These are phyloP conservation scores for Drosophila affinis DNA, from an alignment of 2,888 invertebrate species.

Conservation along the genomic window DNA sequence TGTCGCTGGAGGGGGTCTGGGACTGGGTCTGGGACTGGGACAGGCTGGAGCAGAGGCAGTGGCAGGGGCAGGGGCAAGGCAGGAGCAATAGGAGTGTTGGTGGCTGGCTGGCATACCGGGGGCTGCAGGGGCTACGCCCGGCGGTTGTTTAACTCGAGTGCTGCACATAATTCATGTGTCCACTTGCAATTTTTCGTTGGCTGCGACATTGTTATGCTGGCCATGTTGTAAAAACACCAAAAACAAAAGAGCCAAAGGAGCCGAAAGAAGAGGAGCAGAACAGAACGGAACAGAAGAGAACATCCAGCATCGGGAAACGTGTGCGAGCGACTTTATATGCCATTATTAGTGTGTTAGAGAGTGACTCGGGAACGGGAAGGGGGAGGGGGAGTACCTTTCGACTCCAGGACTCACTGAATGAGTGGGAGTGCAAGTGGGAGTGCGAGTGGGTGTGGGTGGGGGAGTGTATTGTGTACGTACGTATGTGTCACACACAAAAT, in stretches of 20 bases:
- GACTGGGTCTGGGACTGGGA: background rate
- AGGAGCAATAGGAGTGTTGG: constrained; percentile 15
- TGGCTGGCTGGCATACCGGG: no score
- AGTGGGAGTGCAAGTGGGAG: constrained; percentile 1
- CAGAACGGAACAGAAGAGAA: background rate
- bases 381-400: no score
- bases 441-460: background rate
- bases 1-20: constrained; percentile 24
- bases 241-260: constrained; percentile 61
- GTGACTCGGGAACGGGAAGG: constrained; percentile 2
- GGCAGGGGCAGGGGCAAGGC: constrained; percentile 2
- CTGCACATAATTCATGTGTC: constrained; percentile 80
- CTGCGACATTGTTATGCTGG: constrained; percentile 75
- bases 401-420: background rate
- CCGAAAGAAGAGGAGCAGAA: background rate
- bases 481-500: constrained; percentile 59
- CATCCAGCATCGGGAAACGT: constrained; percentile 52
- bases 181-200: constrained; percentile 77
- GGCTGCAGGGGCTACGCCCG: constrained; percentile 57
- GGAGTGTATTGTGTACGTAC: background rate
- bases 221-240: constrained; percentile 75
- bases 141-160: constrained; percentile 78
- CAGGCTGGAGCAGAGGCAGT: background rate
- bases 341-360: constrained; percentile 65
- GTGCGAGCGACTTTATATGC: constrained; percentile 74